Evolutionary conservation across 2,888 invertebrate species (phyloP), one percentile per base, ranked within the genome.

Genomic region (Nematopogon swammerdamellus): DNA sequence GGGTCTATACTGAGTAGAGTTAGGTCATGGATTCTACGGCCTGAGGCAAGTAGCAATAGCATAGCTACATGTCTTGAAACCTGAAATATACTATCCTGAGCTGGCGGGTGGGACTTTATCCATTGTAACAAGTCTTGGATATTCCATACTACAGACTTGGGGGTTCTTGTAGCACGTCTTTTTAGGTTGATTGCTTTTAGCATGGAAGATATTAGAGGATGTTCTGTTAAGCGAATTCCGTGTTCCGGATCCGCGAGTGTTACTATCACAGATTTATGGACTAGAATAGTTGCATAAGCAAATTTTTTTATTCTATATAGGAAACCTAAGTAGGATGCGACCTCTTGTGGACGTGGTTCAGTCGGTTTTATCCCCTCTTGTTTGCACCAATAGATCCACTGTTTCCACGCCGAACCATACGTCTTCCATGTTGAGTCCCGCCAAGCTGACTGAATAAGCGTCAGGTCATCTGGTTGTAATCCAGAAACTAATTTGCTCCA

Each of bases 21-120:
- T 4, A 57, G 43, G 44, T 56, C 55, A n/a, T 57, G 57, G 3
- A 57, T 54, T 45, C 57, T 50, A 11, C 56, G 52, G 1, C 56
- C 52, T 1, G 56, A 57, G 1, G 55, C 30, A 17, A 56, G 48
- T 14, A 58, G 49, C 16, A 56, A 30, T 19, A 57, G 49, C 14
- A 48, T 45, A 2, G 54, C 53, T 2, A 51, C 45, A n/a, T 50
- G 49, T 44, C 48, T 51, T n/a, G 52, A 51, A 0, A 54, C 50
- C 8, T 57, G 48, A 51, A 47, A 56, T 4, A 50, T 19, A 47
- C 43, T 51, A n/a, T 46, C 3, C 11, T 10, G 16, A 8, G 3
- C 19, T 10, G 18, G 8, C 8, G 14, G 17, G 6, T 19, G 10
- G 10, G 10, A 19, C 3, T 8, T 25, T 46, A 18, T 47, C 8